Evolutionary conservation across 2,797 vertebrate genomes (phyloP), one percentile per base, ranked within the genome.

Genomic region (Ctenochaetus hawaiiensis): DNA sequence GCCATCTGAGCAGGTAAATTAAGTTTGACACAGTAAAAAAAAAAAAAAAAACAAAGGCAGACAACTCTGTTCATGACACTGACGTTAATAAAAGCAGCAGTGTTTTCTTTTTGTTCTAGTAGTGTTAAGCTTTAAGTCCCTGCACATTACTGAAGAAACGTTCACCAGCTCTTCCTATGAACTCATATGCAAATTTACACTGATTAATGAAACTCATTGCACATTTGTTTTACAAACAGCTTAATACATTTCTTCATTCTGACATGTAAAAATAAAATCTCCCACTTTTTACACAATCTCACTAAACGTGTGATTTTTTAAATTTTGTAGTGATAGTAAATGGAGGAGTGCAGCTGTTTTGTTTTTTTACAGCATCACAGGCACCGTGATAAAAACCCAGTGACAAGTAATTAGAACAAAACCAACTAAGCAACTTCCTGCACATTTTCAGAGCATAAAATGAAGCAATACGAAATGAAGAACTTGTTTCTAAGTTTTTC

Each of bases 221-320:
- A 94, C 91, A 45, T 87, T 80, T 89, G 64, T 89, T 91, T 34
- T 78, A 87, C 80, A 90, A 85, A 92, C 81, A 71, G 51, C 82
- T 87, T 22, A 23, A 65, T 30, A 82, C 59, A 43, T 64, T 67
- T 81, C 61, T 80, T 80, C 82, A 82, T 84, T 85, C 66, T 47
- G 67, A 78, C 70, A 57, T 81, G 84, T 75, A 76, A 92, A 91
- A 91, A 91, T 84, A 89, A 84, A 79, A 82, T 87, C 64, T 82
- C 56, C 59, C 37, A 6, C 47, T 72, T 49, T 54, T 30, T 59
- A 70, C 65, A 80, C 45, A 59, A 56, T 83, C 67, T 51, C 59
- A 68, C 77, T 45, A 3, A 51, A 74, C 0, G 47, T 51, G 74
- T 20, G 49, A 75, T 83, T 81, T 81, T 83, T 56, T 7, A 66